A percentile compares a stretch with the other conserved stretches of the same genome.
Conservation (phyloP, 2,113 vertebrate species). For the Anoura caudifer region DNA sequence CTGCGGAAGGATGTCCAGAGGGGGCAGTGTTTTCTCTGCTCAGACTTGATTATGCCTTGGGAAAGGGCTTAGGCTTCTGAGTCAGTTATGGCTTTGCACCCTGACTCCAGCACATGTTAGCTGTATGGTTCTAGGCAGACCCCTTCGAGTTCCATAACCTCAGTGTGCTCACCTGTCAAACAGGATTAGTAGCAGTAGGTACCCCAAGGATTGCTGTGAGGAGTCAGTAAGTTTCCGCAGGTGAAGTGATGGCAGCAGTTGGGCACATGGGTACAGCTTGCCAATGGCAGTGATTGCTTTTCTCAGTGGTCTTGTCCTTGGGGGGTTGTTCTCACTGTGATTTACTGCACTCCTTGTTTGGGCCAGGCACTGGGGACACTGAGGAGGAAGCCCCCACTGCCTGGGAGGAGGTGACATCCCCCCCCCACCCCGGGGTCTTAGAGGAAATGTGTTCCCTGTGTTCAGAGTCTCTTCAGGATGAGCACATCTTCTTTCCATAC, state of each 20-base stretch:
- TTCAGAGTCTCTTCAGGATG: not conserved
- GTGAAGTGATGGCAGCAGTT: not conserved
- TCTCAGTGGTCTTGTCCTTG: not conserved
- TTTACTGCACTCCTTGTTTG: not conserved
- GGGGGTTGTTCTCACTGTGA: not conserved
- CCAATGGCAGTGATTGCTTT: not conserved
- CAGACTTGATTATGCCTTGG: too few relatives aligned
- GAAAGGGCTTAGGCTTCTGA: not conserved
- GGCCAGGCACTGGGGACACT: not conserved
- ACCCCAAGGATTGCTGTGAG: too few relatives aligned
- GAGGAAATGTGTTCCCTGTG: not conserved
- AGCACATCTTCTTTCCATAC: not conserved
- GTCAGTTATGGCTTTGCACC: not conserved
- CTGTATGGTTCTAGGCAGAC: not conserved
- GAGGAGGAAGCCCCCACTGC: not conserved
- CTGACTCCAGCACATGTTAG: not conserved
- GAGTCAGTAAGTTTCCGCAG: not conserved
- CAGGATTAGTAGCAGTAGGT: not conserved
- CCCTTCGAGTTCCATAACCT: not conserved
- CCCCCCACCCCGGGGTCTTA: not conserved
- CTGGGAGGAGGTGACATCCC: not conserved
- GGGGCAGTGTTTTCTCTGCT: not conserved
- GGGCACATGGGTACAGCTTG: fast-evolving
- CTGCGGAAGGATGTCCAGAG: fast-evolving
- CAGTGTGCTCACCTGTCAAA: not conserved